Conservation (phyloP, 2,113 vertebrate genomes). For the Gulo gulo region DNA sequence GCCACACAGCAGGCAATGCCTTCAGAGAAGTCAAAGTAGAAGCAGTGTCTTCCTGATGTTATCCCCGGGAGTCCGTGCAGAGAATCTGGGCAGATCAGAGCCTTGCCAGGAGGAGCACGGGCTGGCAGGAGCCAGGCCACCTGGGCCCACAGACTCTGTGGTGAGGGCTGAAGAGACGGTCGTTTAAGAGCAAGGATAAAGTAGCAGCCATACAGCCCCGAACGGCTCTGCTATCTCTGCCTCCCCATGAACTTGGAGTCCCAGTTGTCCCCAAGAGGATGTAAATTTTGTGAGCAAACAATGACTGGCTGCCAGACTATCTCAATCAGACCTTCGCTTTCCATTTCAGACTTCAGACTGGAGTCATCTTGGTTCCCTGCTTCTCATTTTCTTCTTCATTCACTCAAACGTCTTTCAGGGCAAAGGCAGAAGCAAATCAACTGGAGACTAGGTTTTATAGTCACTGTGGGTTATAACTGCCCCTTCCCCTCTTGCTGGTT, state of each 20-base stretch:
- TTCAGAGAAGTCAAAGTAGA: not conserved
- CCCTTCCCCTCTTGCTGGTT: not conserved
- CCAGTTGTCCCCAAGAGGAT: not conserved
- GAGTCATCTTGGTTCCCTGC: not conserved
- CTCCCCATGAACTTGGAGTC: not conserved
- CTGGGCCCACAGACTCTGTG: not conserved
- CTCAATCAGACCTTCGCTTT: conserved; percentile 56
- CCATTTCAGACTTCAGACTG: conserved; percentile 32
- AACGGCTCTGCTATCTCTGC: not conserved
- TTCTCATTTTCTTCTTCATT: not conserved
- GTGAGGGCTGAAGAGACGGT: not conserved
- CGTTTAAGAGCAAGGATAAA: conserved; percentile 10
- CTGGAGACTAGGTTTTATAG: not conserved
- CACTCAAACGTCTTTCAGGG: not conserved
- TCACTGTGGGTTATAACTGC: not conserved
- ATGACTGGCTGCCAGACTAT: not conserved
- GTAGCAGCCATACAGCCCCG: not conserved
- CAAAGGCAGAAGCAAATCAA: not conserved
- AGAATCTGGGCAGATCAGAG: conserved; percentile 19
- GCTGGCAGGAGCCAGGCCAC: not conserved
- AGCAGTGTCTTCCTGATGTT: not conserved
- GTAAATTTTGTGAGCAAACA: not conserved
- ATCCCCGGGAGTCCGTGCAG: not conserved
- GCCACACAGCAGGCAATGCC: not conserved
- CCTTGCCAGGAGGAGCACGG: not conserved